A percentile compares a stretch with the other conserved stretches of the same genome.
phyloP scores from a whole-genome alignment of 2,113 vertebrate species.

The Calidris pugnax region DNA sequence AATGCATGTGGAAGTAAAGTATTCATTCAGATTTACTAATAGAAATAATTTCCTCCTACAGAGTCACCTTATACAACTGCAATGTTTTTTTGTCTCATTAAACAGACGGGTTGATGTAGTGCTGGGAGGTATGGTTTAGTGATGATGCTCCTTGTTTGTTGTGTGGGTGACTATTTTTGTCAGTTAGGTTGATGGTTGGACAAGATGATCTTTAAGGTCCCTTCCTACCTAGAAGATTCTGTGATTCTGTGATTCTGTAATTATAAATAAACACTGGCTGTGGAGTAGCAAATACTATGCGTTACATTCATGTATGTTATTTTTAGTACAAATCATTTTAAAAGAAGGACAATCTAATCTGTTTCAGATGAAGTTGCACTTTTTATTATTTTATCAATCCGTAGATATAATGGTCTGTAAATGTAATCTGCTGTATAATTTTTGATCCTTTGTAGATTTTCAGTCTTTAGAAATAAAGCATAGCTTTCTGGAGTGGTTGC shows the following conservation, averaged over 20 bases:
- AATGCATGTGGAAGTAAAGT: background rate
- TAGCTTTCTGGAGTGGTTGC: background rate
- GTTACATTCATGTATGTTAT: background rate
- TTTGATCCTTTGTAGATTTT: constrained; percentile 40
- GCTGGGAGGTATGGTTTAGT: too few relatives aligned
- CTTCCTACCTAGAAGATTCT: too few relatives aligned
- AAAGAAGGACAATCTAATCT: background rate
- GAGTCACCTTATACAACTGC: background rate
- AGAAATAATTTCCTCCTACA: background rate
- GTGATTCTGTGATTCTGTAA: too few relatives aligned
- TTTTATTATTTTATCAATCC: constrained; percentile 37
- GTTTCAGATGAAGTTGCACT: background rate
- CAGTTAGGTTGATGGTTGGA: too few relatives aligned
- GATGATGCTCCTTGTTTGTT: too few relatives aligned
- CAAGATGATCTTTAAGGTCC: too few relatives aligned
- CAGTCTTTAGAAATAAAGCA: constrained; percentile 30
- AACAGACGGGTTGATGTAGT: too few relatives aligned
- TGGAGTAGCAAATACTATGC: background rate
- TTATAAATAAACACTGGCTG: background rate
- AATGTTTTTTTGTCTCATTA: background rate
- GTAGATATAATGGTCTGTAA: background rate
- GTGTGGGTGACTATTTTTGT: too few relatives aligned
- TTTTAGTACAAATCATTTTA: constrained; percentile 22
- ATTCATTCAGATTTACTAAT: background rate
- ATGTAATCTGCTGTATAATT: background rate